A percentile compares a stretch with the other conserved stretches of the same genome.
phyloP scores from a whole-genome alignment of 2,113 vertebrate genomes.

The Ranitomeya variabilis region DNA sequence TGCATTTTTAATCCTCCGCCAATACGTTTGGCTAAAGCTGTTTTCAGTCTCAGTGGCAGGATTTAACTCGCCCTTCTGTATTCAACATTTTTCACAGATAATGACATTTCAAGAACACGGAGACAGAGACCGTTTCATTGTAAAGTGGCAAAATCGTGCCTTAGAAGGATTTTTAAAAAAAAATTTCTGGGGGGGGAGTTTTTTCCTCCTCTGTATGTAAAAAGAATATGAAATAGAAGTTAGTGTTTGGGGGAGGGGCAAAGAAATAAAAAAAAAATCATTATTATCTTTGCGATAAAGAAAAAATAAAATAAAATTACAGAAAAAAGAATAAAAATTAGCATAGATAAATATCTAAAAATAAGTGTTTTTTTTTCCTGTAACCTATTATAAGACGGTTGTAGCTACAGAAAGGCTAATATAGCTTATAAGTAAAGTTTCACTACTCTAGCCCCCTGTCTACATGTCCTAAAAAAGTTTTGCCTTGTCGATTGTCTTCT shows the following conservation, averaged over 20 bases:
- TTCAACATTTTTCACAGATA: conserved; percentile 74
- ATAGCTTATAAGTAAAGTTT: too few relatives aligned
- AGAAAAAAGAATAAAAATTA: too few relatives aligned
- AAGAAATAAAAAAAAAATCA: too few relatives aligned
- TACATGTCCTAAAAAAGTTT: too few relatives aligned
- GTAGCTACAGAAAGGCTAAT: too few relatives aligned
- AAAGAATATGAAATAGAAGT: background rate
- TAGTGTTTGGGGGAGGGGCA: background rate
- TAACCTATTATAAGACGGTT: too few relatives aligned
- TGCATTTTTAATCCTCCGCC: conserved; percentile 85
- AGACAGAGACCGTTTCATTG: conserved; percentile 59
- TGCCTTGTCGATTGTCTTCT: too few relatives aligned
- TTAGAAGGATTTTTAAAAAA: conserved; percentile 44
- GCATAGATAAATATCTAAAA: too few relatives aligned
- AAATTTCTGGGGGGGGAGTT: background rate
- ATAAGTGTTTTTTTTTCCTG: too few relatives aligned
- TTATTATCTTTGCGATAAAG: too few relatives aligned
- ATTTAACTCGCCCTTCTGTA: conserved; percentile 80
- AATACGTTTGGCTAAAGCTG: conserved; percentile 85
- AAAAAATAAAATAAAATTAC: too few relatives aligned
- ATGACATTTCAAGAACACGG: conserved; percentile 72
- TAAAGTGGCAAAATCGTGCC: conserved; percentile 54
- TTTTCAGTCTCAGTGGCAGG: conserved; percentile 84
- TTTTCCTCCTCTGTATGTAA: background rate
- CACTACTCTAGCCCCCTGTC: too few relatives aligned